Conservation (phyloP, 1,140 invertebrate genomes). For the Eriosoma lanigerum region DNA sequence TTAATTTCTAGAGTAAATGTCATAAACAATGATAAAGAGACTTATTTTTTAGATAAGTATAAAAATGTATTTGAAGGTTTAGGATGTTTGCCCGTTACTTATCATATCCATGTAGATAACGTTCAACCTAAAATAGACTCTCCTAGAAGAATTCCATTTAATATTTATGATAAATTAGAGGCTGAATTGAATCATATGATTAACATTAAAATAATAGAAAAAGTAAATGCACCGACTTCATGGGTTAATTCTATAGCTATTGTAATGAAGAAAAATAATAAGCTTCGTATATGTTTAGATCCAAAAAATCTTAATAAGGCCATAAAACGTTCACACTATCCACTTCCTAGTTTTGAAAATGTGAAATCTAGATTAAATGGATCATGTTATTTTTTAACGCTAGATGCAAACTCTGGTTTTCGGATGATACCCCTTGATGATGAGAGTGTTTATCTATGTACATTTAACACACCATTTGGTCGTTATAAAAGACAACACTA, state of each 20-base stretch:
- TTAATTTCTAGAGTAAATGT: constrained; percentile 53
- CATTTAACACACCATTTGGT: constrained; percentile 59
- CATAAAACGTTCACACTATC: constrained; percentile 59
- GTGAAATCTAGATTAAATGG: constrained; percentile 58
- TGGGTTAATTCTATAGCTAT: constrained; percentile 61
- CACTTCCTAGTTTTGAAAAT: constrained; percentile 59
- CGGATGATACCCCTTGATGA: constrained; percentile 59
- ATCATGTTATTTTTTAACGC: constrained; percentile 59
- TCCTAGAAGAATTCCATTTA: constrained; percentile 57
- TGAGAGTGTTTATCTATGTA: constrained; percentile 57
- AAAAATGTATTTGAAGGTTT: constrained; percentile 53
- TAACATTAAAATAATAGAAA: constrained; percentile 56
- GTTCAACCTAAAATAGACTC: constrained; percentile 55
- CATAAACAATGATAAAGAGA: constrained; percentile 23
- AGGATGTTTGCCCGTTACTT: constrained; percentile 43
- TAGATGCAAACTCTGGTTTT: constrained; percentile 61
- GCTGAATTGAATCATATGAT: constrained; percentile 55
- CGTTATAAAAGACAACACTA: too few relatives aligned
- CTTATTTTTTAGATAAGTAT: constrained; percentile 39
- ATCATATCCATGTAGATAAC: constrained; percentile 53
- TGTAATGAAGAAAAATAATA: constrained; percentile 59
- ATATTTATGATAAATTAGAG: constrained; percentile 55
- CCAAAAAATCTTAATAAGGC: constrained; percentile 60
- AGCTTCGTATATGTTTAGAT: constrained; percentile 60
- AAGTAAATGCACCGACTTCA: constrained; percentile 58